A percentile compares a stretch with the other conserved stretches of the same genome.
phyloP scores from a whole-genome alignment of 1,140 invertebrate genomes.

The Aradophagus sp. region DNA sequence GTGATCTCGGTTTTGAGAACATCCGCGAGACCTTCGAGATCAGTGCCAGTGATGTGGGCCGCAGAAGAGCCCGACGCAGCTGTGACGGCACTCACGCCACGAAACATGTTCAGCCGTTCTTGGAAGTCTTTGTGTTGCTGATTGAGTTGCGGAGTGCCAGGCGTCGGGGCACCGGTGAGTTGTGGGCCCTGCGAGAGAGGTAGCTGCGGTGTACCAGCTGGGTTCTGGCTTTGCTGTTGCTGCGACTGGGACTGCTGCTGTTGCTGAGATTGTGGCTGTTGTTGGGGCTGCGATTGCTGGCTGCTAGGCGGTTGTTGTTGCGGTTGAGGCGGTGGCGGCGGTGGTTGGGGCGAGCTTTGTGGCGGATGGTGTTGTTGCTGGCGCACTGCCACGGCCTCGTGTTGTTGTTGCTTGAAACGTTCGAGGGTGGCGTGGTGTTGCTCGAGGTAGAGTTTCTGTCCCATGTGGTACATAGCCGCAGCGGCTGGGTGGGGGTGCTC shows the following conservation, averaged over 20 bases:
- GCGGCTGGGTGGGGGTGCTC: constrained; percentile 73
- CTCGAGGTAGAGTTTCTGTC: constrained; percentile 72
- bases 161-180: constrained; percentile 59
- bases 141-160: constrained; percentile 75
- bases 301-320: constrained; percentile 58
- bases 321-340: constrained; percentile 63
- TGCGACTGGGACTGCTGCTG: no score
- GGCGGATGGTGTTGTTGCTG: constrained; percentile 75
- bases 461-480: constrained; percentile 73
- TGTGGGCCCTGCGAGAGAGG: constrained; percentile 69
- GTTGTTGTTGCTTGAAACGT: constrained; percentile 77
- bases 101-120: constrained; percentile 71
- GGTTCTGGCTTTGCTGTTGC: no score
- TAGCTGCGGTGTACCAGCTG: no score
- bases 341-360: constrained; percentile 75
- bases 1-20: constrained; percentile 92
- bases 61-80: constrained; percentile 74
- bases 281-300: no score
- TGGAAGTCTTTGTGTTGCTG: constrained; percentile 72
- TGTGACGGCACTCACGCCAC: constrained; percentile 57
- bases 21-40: constrained; percentile 90
- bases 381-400: constrained; percentile 69
- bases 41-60: constrained; percentile 80
- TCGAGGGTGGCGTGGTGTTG: constrained; percentile 76
- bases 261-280: no score